phyloP scores from a whole-genome alignment of 2,888 invertebrate species.

The Caenorhabditis imperialis region DNA sequence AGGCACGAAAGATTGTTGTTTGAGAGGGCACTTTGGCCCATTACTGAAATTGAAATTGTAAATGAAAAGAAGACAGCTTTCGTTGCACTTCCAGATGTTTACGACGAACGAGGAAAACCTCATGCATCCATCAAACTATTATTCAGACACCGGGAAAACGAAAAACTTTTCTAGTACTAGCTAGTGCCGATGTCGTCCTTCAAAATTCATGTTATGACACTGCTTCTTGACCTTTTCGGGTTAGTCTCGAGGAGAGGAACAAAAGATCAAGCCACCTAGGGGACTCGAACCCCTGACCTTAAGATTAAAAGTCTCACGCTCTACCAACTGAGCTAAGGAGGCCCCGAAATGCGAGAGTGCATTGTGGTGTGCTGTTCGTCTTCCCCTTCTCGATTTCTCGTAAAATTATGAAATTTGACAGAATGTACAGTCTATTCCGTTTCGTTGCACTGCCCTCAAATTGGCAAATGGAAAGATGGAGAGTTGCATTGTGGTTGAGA shows the following conservation, averaged over 20 bases:
- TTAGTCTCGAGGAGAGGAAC: no score
- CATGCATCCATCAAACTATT: slow-evolving; percentile 40
- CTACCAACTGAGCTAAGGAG: slow-evolving; percentile 72
- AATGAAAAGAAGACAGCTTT: slow-evolving; percentile 6
- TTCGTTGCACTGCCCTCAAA: no score
- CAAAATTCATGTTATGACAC: slow-evolving; percentile 37
- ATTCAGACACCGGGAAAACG: background rate
- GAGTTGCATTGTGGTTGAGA: no score
- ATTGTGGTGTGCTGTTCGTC: no score
- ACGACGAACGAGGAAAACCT: slow-evolving; percentile 6
- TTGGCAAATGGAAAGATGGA: background rate
- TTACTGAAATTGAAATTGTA: slow-evolving; percentile 36
- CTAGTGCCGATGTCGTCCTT: slow-evolving; percentile 13
- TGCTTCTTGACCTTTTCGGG: background rate
- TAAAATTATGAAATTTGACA: no score
- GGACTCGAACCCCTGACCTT: slow-evolving; percentile 68
- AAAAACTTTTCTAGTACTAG: slow-evolving; percentile 17
- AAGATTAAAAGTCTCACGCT: slow-evolving; percentile 72
- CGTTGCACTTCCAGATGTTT: background rate
- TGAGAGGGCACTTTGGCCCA: slow-evolving; percentile 6
- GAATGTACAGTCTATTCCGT: no score
- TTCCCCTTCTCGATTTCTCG: no score
- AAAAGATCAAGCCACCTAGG: slow-evolving; percentile 60
- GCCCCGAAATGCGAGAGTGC: no score
- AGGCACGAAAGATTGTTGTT: no score